A percentile compares a stretch with the other conserved stretches of the same genome.
Conservation (phyloP, 2,888 invertebrate species). For the Leptarthrus brevirostris region DNA sequence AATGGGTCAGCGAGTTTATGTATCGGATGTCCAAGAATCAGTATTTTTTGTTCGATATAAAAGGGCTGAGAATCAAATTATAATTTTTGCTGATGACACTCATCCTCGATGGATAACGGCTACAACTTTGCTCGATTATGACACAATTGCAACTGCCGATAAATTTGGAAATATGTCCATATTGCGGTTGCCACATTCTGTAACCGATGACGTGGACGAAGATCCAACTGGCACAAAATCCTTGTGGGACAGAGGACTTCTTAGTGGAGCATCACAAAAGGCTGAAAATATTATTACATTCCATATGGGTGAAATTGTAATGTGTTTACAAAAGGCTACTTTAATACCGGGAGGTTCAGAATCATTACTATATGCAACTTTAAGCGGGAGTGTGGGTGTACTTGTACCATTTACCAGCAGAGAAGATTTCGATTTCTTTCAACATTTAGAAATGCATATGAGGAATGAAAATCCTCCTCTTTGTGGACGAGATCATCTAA, state of each 20-base stretch:
- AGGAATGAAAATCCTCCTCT: slow-evolving; percentile 95
- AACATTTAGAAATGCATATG: slow-evolving; percentile 99
- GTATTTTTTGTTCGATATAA: slow-evolving; percentile 96
- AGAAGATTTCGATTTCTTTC: slow-evolving; percentile 99
- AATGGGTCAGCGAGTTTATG: slow-evolving; percentile 93
- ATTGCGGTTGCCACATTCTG: slow-evolving; percentile 88
- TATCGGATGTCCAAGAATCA: slow-evolving; percentile 96
- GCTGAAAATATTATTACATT: slow-evolving; percentile 93
- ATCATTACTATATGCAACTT: slow-evolving; percentile 93
- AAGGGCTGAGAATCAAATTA: slow-evolving; percentile 94
- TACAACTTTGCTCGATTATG: slow-evolving; percentile 92
- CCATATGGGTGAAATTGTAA: slow-evolving; percentile 95
- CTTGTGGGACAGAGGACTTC: slow-evolving; percentile 91
- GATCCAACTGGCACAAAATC: slow-evolving; percentile 99
- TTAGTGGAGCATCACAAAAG: slow-evolving; percentile 98
- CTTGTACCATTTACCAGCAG: slow-evolving; percentile 94
- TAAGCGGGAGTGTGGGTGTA: slow-evolving; percentile 94
- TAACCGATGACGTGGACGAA: slow-evolving; percentile 98
- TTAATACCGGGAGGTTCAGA: slow-evolving; percentile 98
- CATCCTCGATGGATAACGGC: slow-evolving; percentile 97
- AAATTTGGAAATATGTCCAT: slow-evolving; percentile 98
- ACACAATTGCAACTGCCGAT: slow-evolving; percentile 95
- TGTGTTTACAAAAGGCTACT: slow-evolving; percentile 95
- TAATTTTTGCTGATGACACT: slow-evolving; percentile 98
- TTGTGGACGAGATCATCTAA: slow-evolving; percentile 96